These are phyloP conservation scores for Dendrolimus punctatus DNA, from an alignment of 1,140 invertebrate genomes.

Conservation along the genomic window DNA sequence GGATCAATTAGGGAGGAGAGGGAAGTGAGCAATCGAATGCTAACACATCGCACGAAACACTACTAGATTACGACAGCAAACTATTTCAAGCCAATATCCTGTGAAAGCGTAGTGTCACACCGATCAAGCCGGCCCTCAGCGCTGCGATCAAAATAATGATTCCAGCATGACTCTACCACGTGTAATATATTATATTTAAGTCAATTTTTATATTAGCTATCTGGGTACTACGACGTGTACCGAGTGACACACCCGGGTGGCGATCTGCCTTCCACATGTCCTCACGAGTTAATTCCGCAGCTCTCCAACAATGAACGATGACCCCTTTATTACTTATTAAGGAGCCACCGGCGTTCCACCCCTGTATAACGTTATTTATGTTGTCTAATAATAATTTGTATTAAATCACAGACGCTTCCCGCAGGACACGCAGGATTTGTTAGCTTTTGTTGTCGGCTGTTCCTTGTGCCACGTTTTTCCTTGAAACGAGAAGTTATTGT, in stretches of 20 bases:
- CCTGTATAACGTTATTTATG: constrained; percentile 64
- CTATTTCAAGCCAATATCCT: too few relatives aligned
- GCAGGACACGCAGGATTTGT: constrained; percentile 63
- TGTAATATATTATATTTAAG: too few relatives aligned
- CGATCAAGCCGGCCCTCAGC: too few relatives aligned
- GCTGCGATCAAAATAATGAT: too few relatives aligned
- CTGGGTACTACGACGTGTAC: neutral
- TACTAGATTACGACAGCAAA: too few relatives aligned
- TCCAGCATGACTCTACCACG: too few relatives aligned
- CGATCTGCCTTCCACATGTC: constrained; percentile 34
- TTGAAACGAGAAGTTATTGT: constrained; percentile 28
- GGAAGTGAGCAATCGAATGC: too few relatives aligned
- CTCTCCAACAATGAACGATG: constrained; percentile 50
- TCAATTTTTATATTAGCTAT: neutral
- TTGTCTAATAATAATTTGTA: constrained; percentile 72
- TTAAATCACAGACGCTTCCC: constrained; percentile 63
- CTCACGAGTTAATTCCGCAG: constrained; percentile 48
- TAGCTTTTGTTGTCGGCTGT: constrained; percentile 55
- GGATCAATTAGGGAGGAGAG: too few relatives aligned
- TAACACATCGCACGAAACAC: too few relatives aligned
- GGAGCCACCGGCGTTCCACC: constrained; percentile 41
- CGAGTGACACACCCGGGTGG: constrained; percentile 3
- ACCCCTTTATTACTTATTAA: constrained; percentile 72
- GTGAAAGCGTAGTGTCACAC: too few relatives aligned
- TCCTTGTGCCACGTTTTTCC: constrained; percentile 15